phyloP scores from a whole-genome alignment of 2,888 invertebrate genomes.

The Zele albiditarsus region DNA sequence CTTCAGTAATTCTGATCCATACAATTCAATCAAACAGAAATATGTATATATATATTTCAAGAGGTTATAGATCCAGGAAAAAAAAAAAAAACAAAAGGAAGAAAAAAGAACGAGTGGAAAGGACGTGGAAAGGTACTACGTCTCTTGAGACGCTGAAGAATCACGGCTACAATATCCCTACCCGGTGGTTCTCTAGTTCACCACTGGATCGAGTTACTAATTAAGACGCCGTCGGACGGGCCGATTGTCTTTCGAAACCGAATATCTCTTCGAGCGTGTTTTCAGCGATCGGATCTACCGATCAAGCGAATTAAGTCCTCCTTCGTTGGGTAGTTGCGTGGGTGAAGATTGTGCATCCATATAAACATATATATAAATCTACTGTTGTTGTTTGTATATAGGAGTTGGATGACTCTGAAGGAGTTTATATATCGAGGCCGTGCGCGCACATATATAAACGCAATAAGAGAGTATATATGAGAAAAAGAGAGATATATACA shows the following conservation, averaged over 20 bases:
- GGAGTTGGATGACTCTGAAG: constrained; percentile 36
- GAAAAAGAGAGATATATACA: constrained; percentile 11
- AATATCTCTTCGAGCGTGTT: constrained; percentile 60
- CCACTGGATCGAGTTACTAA: constrained; percentile 59
- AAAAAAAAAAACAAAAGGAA: background rate
- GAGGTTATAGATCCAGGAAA: background rate
- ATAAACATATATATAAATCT: constrained; percentile 32
- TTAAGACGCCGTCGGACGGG: constrained; percentile 68
- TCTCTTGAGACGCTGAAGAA: constrained; percentile 35
- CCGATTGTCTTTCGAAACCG: constrained; percentile 64
- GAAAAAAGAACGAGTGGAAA: background rate
- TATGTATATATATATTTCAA: background rate
- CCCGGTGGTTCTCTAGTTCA: constrained; percentile 41
- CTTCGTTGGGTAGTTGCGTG: constrained; percentile 55
- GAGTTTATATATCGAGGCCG: constrained; percentile 40
- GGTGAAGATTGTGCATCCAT: constrained; percentile 56
- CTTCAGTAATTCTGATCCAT: no score
- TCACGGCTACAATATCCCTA: constrained; percentile 33
- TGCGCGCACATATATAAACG: constrained; percentile 6
- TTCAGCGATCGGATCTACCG: constrained; percentile 54
- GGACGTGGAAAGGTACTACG: background rate
- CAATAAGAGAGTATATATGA: constrained; percentile 12
- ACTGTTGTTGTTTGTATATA: constrained; percentile 42
- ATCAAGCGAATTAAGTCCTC: constrained; percentile 64
- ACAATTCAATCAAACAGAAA: no score